phyloP scores from a whole-genome alignment of 2,888 invertebrate genomes.

The Hypsopygia costalis region DNA sequence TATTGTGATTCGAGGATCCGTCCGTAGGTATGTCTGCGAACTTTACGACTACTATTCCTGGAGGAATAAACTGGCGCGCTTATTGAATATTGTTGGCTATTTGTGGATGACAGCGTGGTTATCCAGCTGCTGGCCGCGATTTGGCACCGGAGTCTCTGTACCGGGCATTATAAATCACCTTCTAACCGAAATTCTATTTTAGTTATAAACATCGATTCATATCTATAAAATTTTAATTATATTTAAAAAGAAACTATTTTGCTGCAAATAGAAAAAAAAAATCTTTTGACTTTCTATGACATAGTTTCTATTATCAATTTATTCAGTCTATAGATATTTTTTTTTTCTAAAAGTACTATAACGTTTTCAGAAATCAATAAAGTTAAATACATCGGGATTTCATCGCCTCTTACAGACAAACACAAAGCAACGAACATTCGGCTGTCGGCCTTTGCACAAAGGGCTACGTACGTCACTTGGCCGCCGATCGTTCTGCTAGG shows the following conservation, averaged over 20 bases:
- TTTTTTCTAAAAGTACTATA: no score
- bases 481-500: neutral
- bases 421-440: neutral
- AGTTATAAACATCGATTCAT: no score
- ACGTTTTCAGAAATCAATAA: neutral
- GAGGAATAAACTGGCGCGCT: conserved; percentile 72
- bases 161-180: conserved; percentile 11
- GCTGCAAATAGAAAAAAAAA: no score
- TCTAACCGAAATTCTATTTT: no score
- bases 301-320: no score
- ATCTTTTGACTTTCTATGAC: no score
- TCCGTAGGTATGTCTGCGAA: conserved; percentile 76
- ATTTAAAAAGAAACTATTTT: no score
- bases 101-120: conserved; percentile 73
- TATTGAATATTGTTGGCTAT: conserved; percentile 77
- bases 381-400: neutral
- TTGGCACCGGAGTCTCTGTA: conserved; percentile 33
- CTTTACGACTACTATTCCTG: conserved; percentile 77
- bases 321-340: no score
- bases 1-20: conserved; percentile 81
- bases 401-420: neutral
- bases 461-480: neutral
- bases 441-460: neutral
- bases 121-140: conserved; percentile 49
- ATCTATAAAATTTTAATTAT: no score